These are phyloP conservation scores for Formica exsecta DNA, from an alignment of 1,140 invertebrate genomes.

Conservation along the genomic window DNA sequence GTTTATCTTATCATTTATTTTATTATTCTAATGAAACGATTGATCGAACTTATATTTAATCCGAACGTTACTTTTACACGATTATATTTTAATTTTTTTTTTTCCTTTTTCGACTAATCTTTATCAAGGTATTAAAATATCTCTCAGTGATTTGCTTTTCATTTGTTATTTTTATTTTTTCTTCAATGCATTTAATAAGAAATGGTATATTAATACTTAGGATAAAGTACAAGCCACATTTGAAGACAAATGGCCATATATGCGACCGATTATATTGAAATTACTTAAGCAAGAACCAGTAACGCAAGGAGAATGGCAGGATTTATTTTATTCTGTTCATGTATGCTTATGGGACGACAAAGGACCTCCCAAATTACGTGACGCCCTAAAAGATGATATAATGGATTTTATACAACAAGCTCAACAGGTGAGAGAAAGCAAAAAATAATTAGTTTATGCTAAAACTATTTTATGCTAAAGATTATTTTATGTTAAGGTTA, in stretches of 20 bases:
- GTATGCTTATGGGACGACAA: constrained; percentile 99
- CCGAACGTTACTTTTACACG: neutral
- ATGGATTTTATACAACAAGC: constrained; percentile 98
- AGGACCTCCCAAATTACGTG: constrained; percentile 94
- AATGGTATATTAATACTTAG: constrained; percentile 65
- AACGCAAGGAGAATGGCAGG: constrained; percentile 98
- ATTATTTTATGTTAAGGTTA: neutral
- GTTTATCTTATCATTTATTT: neutral
- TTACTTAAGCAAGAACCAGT: constrained; percentile 97
- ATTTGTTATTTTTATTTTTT: neutral
- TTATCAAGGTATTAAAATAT: neutral
- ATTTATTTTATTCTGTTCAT: constrained; percentile 98
- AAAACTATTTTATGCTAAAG: neutral
- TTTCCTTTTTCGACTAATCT: neutral
- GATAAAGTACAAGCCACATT: constrained; percentile 90
- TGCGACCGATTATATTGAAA: constrained; percentile 97
- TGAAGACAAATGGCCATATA: constrained; percentile 98
- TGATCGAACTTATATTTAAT: neutral
- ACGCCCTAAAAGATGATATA: constrained; percentile 96
- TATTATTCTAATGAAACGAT: neutral
- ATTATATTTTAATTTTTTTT: neutral
- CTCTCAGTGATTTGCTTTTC: neutral
- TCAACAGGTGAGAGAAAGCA: constrained; percentile 89
- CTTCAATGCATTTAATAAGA: constrained; percentile 4
- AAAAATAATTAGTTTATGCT: neutral